phyloP scores from a whole-genome alignment of 1,140 invertebrate species.

The Myzus persicae region DNA sequence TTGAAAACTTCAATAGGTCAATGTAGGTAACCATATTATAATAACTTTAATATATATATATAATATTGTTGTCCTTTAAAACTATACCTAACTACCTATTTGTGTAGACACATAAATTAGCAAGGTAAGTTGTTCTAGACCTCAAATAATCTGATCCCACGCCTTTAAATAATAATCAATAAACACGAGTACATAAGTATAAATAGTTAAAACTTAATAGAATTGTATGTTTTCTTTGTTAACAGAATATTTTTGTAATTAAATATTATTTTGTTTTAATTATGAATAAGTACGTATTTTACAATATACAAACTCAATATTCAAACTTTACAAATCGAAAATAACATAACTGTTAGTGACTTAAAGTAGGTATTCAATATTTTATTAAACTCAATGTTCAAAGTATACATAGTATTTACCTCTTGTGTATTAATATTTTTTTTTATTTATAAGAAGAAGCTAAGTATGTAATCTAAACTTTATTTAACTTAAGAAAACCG shows the following conservation, averaged over 20 bases:
- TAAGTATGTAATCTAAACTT: not conserved
- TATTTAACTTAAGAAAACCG: not conserved
- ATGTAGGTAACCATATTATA: too few relatives aligned
- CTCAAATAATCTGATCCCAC: not conserved
- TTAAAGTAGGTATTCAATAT: not conserved
- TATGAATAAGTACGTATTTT: not conserved
- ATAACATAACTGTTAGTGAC: not conserved
- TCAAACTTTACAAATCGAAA: not conserved
- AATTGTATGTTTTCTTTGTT: not conserved
- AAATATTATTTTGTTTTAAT: not conserved
- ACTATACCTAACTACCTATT: not conserved
- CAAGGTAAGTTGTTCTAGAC: not conserved
- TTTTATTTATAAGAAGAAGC: not conserved
- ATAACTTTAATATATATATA: too few relatives aligned
- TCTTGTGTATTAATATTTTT: not conserved
- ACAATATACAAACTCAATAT: not conserved
- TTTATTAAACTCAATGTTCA: not conserved
- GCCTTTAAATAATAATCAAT: not conserved
- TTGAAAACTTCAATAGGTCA: not conserved
- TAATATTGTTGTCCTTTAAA: not conserved
- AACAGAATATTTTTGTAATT: not conserved
- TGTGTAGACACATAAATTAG: not conserved
- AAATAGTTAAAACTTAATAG: not conserved
- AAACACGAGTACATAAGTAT: not conserved
- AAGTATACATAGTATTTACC: not conserved